These are phyloP conservation scores for Meloidogyne exigua DNA, from an alignment of 1,140 invertebrate species.

Conservation along the genomic window DNA sequence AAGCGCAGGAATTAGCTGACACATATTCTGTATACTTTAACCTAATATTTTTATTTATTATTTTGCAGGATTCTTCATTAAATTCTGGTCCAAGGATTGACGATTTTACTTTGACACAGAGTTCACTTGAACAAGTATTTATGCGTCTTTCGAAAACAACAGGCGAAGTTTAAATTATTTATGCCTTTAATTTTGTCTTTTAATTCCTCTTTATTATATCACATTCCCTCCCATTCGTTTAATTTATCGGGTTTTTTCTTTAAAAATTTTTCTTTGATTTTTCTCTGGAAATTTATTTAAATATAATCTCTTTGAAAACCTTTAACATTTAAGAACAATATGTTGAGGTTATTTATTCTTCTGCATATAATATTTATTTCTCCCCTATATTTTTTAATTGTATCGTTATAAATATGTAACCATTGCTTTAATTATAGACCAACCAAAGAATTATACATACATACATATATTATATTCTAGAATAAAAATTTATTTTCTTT, in stretches of 20 bases:
- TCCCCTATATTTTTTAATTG: neutral
- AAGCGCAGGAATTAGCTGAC: conserved; percentile 40
- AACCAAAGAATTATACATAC: neutral
- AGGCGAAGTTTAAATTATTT: neutral
- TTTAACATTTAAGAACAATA: too few relatives aligned
- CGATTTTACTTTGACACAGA: conserved; percentile 50
- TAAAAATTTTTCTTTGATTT: neutral
- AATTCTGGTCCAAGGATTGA: conserved; percentile 34
- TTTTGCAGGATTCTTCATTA: neutral
- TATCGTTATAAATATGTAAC: neutral
- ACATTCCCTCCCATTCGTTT: neutral
- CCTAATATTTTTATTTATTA: neutral
- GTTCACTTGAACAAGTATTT: conserved; percentile 50
- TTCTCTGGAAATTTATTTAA: neutral
- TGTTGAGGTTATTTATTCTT: too few relatives aligned
- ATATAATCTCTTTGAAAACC: too few relatives aligned
- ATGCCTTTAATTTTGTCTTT: neutral
- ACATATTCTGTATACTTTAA: conserved; percentile 28
- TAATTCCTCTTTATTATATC: neutral
- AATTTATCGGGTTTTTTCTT: neutral
- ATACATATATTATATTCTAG: conserved; percentile 2
- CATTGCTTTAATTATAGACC: neutral
- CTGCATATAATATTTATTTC: too few relatives aligned
- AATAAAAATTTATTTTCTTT: neutral
- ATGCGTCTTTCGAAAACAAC: conserved; percentile 23